Conservation (phyloP, 2,888 invertebrate species). For the Neoscelio sp. region DNA sequence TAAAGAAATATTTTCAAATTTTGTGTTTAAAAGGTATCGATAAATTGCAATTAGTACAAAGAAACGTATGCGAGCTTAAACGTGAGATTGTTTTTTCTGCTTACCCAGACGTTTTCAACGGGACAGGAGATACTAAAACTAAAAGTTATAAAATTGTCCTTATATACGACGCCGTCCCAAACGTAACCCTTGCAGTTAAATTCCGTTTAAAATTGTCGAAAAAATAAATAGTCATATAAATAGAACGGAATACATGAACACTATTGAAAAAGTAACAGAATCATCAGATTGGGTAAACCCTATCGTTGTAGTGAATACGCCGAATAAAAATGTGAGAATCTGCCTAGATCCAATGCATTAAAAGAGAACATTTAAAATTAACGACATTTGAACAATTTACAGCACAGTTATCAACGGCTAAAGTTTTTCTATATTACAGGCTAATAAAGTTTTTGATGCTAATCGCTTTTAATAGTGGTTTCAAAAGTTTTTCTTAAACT, state of each 20-base stretch:
- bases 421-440: slow-evolving; percentile 65
- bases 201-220: slow-evolving; percentile 13
- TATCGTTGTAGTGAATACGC: slow-evolving; percentile 49
- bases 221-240: slow-evolving; percentile 45
- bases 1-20: neutral
- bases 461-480: too few species aligned
- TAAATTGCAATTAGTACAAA: slow-evolving; percentile 6
- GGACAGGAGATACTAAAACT: slow-evolving; percentile 56
- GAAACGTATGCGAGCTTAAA: slow-evolving; percentile 1
- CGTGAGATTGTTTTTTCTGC: neutral
- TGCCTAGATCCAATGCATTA: slow-evolving; percentile 74
- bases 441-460: too few species aligned
- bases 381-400: slow-evolving; percentile 67
- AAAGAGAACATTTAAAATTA: slow-evolving; percentile 68
- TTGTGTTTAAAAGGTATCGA: slow-evolving; percentile 10
- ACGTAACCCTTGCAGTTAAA: too few species aligned
- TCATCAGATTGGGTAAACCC: slow-evolving; percentile 71
- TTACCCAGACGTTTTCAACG: slow-evolving; percentile 42
- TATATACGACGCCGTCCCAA: slow-evolving; percentile 51
- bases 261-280: slow-evolving; percentile 65
- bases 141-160: slow-evolving; percentile 65
- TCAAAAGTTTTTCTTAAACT: too few species aligned
- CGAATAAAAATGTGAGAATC: slow-evolving; percentile 64
- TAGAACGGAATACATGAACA: slow-evolving; percentile 8
- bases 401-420: slow-evolving; percentile 48